Conservation (phyloP, 1,140 invertebrate genomes). For the Atta colombica region DNA sequence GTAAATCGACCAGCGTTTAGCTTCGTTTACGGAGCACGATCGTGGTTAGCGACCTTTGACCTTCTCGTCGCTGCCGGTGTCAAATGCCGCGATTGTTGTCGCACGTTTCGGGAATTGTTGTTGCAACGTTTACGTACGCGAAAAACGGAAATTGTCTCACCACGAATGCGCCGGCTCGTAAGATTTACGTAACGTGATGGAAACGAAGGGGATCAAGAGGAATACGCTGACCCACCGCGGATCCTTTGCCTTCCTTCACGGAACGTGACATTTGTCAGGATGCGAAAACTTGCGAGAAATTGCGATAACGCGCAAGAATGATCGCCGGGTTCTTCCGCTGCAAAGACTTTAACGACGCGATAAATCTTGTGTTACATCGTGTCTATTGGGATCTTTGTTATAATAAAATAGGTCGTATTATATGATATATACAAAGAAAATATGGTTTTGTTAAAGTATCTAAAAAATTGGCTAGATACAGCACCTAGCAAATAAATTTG, state of each 20-base stretch:
- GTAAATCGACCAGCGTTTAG: not conserved
- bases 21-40: slow-evolving; percentile 34
- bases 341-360: slow-evolving; percentile 11
- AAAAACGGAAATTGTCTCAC: slow-evolving; percentile 37
- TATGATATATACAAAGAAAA: too few relatives aligned
- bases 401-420: not conserved
- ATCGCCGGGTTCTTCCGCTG: not conserved
- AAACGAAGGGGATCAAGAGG: not conserved
- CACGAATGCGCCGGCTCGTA: not conserved
- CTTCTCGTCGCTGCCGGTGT: slow-evolving; percentile 37
- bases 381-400: not conserved
- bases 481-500: too few relatives aligned
- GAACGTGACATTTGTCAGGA: slow-evolving; percentile 16
- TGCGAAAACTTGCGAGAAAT: slow-evolving; percentile 6
- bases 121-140: slow-evolving; percentile 1
- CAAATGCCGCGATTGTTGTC: not conserved
- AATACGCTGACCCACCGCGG: not conserved
- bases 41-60: slow-evolving; percentile 61
- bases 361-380: slow-evolving; percentile 6
- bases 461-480: too few relatives aligned
- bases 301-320: not conserved
- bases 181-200: not conserved
- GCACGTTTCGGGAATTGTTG: not conserved
- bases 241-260: not conserved
- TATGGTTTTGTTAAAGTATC: too few relatives aligned